Percentiles rank a stretch among this genome's conserved stretches.
phyloP scores from a whole-genome alignment of 1,140 invertebrate species.

The Metaphire vulgaris region DNA sequence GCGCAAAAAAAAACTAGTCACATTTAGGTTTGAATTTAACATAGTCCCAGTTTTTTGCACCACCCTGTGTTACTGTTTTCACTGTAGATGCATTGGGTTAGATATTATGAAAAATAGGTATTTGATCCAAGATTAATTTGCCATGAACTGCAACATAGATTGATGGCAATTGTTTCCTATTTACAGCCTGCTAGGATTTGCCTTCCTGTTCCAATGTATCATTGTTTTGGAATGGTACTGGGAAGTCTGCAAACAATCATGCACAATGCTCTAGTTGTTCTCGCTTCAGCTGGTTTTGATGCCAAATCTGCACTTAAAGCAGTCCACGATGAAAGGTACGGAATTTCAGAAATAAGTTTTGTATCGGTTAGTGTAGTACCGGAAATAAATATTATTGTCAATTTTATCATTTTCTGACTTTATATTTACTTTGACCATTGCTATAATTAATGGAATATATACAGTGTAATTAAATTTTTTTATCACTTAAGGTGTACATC shows the following conservation, averaged over 20 bases:
- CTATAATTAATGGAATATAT: background rate
- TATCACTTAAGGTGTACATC: slow-evolving; percentile 63
- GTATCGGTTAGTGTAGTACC: background rate
- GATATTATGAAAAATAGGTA: too few species aligned
- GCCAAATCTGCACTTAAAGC: slow-evolving; percentile 36
- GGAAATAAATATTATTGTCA: background rate
- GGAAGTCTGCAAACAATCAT: slow-evolving; percentile 61
- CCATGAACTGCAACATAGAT: background rate
- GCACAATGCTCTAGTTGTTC: slow-evolving; percentile 51
- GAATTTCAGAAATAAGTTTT: too few species aligned
- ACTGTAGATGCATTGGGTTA: too few species aligned
- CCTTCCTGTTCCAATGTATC: slow-evolving; percentile 81
- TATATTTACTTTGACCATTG: background rate
- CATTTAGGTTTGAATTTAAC: too few species aligned
- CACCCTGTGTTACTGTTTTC: too few species aligned
- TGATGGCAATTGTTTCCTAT: background rate
- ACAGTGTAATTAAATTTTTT: slow-evolving; percentile 60
- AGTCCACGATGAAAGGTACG: slow-evolving; percentile 40
- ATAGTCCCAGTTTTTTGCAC: too few species aligned
- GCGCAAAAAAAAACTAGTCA: too few species aligned
- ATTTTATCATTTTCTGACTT: background rate
- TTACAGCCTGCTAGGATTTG: slow-evolving; percentile 57
- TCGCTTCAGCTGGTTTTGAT: slow-evolving; percentile 38
- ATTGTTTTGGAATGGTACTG: slow-evolving; percentile 75
- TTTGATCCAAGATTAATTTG: too few species aligned